Base-by-base conservation (phyloP, 2,888 invertebrate species). In the Copidosoma aretas region DNA sequence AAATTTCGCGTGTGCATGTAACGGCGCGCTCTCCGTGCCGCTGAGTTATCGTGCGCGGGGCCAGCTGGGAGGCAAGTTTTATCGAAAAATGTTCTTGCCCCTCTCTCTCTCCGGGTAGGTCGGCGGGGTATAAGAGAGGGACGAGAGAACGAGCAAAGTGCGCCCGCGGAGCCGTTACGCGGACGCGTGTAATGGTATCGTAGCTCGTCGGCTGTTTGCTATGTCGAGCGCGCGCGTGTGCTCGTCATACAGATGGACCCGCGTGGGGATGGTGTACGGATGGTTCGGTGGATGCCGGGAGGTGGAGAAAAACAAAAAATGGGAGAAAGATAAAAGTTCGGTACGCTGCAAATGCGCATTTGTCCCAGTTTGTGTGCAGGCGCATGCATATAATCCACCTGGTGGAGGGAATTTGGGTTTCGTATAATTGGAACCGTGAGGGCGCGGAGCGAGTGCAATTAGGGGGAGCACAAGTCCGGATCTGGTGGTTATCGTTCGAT, bases 401-500 rank as follows among this genome's bases (percentile, higher is more conserved):
- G n/a, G n/a, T n/a, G n/a, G n/a, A n/a, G n/a, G 32, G 32, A 32
- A 63, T 53, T 70, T 66, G 53, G 57, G 25, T n/a, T n/a, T n/a
- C n/a, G n/a, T n/a, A n/a, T n/a, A n/a, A n/a, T n/a, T n/a, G n/a
- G n/a, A n/a, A n/a, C n/a, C n/a, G n/a, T n/a, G n/a, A n/a, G n/a
- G n/a, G n/a, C n/a, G n/a, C n/a, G n/a, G n/a, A n/a, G n/a, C n/a
- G n/a, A n/a, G n/a, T n/a, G n/a, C n/a, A n/a, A n/a, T n/a, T n/a
- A n/a, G n/a, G n/a, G n/a, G n/a, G n/a, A n/a, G n/a, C n/a, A n/a
- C n/a, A n/a, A n/a, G n/a, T n/a, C n/a, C n/a, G n/a, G n/a, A n/a
- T n/a, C n/a, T n/a, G n/a, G n/a, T n/a, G n/a, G n/a, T 54, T 39
- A 49, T 46, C 49, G 53, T 39, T 58, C 60, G 63, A 43, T 67